Evolutionary conservation across 2,113 vertebrate genomes (phyloP).

Genomic region (Smithornis capensis): DNA sequence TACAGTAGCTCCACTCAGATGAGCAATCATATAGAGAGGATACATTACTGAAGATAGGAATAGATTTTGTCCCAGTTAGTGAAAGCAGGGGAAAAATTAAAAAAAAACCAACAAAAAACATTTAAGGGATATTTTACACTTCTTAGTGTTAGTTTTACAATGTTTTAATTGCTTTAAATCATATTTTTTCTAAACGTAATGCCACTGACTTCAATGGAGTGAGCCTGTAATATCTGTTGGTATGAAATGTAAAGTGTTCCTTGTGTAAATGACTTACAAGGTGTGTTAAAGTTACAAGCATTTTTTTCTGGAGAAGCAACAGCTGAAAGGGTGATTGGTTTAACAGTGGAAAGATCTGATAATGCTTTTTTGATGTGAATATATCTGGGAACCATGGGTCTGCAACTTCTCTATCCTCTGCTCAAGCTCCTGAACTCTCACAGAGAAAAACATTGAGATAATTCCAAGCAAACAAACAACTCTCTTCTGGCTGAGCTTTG

Average conservation of each 20-base stretch:
- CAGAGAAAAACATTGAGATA: constrained; percentile 47
- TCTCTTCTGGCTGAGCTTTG: constrained; percentile 28
- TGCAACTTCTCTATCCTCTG: background rate
- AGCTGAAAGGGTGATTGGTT: background rate
- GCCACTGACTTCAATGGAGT: background rate
- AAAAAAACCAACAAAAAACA: background rate
- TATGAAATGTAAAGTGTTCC: background rate
- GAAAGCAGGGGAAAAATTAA: background rate
- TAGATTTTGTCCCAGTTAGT: background rate
- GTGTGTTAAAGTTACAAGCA: background rate
- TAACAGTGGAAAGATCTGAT: background rate
- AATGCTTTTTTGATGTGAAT: background rate
- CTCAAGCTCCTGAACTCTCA: constrained; percentile 37
- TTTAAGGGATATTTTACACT: background rate
- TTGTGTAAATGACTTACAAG: background rate
- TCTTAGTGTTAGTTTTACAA: background rate
- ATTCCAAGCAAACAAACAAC: constrained; percentile 58
- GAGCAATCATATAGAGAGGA: background rate
- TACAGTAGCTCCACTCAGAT: background rate
- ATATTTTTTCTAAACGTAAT: background rate
- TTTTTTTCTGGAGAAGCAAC: background rate
- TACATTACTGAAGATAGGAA: background rate
- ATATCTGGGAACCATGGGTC: background rate
- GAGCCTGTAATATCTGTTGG: background rate
- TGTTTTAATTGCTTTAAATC: background rate